Percentiles rank a stretch among this genome's conserved stretches.
Conservation (phyloP, 1,140 invertebrate genomes). For the Micrasema minimum region DNA sequence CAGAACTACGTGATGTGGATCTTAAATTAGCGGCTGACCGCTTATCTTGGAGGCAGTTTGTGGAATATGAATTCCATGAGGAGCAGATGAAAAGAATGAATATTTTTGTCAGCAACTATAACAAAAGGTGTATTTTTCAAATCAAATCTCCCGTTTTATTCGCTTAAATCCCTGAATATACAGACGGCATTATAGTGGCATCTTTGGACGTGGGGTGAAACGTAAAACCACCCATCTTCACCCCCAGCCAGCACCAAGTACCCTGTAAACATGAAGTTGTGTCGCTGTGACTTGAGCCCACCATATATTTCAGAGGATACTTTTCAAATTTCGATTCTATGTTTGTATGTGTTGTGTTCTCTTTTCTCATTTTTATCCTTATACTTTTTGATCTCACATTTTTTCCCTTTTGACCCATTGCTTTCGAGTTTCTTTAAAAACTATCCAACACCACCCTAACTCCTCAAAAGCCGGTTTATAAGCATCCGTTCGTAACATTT, state of each 20-base stretch:
- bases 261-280: slow-evolving; percentile 29
- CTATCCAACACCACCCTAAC: too few relatives aligned
- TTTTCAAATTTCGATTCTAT: not conserved
- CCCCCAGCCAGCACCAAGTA: slow-evolving; percentile 4
- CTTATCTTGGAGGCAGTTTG: too few relatives aligned
- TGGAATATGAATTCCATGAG: too few relatives aligned
- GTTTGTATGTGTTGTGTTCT: not conserved
- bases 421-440: too few relatives aligned
- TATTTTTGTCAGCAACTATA: too few relatives aligned
- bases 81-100: too few relatives aligned
- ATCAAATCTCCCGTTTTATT: slow-evolving; percentile 1
- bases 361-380: not conserved
- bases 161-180: slow-evolving; percentile 6
- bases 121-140: not conserved
- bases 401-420: too few relatives aligned
- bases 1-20: too few relatives aligned
- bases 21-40: too few relatives aligned
- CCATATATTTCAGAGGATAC: slow-evolving; percentile 46
- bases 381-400: not conserved
- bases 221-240: slow-evolving; percentile 24
- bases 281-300: slow-evolving; percentile 46
- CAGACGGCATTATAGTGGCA: slow-evolving; percentile 7
- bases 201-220: not conserved
- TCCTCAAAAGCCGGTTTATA: too few relatives aligned
- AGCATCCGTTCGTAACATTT: too few relatives aligned